phyloP scores from a whole-genome alignment of 2,113 vertebrate species.

The Colaptes auratus region DNA sequence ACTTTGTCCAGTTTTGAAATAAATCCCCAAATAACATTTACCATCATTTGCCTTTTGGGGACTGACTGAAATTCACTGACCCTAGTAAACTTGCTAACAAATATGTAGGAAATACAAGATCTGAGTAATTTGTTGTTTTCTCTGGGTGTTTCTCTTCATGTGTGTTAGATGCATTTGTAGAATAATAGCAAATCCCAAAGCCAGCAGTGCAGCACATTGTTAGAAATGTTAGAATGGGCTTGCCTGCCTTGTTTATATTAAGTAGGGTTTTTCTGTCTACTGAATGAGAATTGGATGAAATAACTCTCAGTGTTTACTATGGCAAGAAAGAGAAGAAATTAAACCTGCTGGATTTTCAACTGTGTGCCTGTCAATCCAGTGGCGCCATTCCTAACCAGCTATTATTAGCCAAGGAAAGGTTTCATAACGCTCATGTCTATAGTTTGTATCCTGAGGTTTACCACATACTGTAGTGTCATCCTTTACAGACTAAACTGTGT shows the following conservation, averaged over 20 bases:
- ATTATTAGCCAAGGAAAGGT: background rate
- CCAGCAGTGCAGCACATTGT: background rate
- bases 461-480: background rate
- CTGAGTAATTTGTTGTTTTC: background rate
- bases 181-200: background rate
- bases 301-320: background rate
- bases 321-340: background rate
- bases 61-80: background rate
- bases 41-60: background rate
- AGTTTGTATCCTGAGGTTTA: conserved; percentile 2
- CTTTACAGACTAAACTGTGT: background rate
- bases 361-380: background rate
- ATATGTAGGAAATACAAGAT: background rate
- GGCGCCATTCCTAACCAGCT: background rate
- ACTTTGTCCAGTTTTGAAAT: background rate
- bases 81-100: background rate
- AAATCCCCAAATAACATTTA: background rate
- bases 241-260: conserved; percentile 11
- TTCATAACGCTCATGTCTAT: background rate
- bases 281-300: background rate
- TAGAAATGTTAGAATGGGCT: background rate
- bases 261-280: background rate
- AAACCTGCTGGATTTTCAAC: background rate
- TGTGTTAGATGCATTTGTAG: background rate
- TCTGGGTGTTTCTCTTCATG: background rate